These are phyloP conservation scores for Oxyruncus cristatus DNA, from an alignment of 2,113 vertebrate genomes.

Conservation along the genomic window DNA sequence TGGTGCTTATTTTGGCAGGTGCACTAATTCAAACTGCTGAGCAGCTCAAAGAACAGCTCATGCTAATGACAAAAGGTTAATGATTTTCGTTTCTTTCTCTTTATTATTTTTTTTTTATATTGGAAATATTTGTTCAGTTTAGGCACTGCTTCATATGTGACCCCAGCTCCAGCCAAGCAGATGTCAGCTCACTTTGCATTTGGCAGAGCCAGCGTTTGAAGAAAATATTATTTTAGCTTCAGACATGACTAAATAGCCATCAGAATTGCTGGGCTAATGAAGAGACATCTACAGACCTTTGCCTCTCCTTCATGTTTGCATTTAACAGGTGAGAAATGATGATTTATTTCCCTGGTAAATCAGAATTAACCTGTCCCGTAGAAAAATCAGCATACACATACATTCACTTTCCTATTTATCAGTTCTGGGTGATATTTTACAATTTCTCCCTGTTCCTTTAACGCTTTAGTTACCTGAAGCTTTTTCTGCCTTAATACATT, in stretches of 20 bases:
- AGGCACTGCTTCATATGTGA: slow-evolving; percentile 26
- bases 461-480: background rate
- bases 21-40: slow-evolving; percentile 69
- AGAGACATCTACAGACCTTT: background rate
- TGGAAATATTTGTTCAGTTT: slow-evolving; percentile 71
- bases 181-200: slow-evolving; percentile 44
- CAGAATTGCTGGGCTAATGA: background rate
- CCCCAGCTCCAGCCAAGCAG: slow-evolving; percentile 52
- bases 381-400: background rate
- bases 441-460: background rate
- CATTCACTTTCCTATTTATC: background rate
- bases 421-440: background rate
- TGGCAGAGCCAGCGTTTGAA: slow-evolving; percentile 29
- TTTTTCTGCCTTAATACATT: background rate
- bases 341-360: background rate
- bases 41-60: slow-evolving; percentile 58
- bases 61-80: slow-evolving; percentile 77
- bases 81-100: slow-evolving; percentile 58
- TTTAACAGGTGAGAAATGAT: background rate
- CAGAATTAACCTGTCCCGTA: background rate
- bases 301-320: background rate
- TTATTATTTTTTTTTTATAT: background rate
- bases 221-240: slow-evolving; percentile 62
- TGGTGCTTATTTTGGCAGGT: slow-evolving; percentile 81
- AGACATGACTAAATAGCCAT: slow-evolving; percentile 38